These are phyloP conservation scores for Platichthys flesus DNA, from an alignment of 2,113 vertebrate species.

Conservation along the genomic window DNA sequence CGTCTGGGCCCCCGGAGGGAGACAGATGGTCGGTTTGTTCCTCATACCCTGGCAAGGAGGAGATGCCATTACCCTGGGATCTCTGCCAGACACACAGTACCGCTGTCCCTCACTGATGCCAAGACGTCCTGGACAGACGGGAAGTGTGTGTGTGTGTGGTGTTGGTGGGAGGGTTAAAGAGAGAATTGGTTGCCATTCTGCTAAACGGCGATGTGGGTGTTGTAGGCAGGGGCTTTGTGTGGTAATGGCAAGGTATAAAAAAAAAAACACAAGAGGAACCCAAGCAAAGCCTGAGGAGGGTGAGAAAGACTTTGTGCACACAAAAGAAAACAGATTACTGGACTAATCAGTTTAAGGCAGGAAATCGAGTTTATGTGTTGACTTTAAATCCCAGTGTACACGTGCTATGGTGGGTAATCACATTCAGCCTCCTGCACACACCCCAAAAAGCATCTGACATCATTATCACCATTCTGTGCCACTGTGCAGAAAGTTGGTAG, in stretches of 20 bases:
- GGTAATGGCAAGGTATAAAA: background rate
- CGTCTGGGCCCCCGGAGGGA: conserved; percentile 48
- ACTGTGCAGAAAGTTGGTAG: background rate
- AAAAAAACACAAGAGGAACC: conserved; percentile 6
- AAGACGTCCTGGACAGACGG: conserved; percentile 63
- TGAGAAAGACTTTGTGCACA: conserved; percentile 10
- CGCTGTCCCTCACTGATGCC: conserved; percentile 45
- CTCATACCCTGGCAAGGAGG: conserved; percentile 56
- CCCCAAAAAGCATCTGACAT: conserved; percentile 35
- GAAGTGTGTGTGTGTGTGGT: conserved; percentile 21
- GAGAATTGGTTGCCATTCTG: conserved; percentile 32
- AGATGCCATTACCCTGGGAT: conserved; percentile 73
- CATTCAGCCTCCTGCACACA: conserved; percentile 12
- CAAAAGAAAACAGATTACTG: conserved; percentile 33
- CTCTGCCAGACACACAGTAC: conserved; percentile 59
- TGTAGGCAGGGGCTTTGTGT: background rate
- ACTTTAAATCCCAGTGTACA: conserved; percentile 29
- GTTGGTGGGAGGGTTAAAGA: background rate
- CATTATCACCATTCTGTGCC: conserved; percentile 25
- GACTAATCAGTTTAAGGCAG: conserved; percentile 49
- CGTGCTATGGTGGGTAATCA: conserved; percentile 31
- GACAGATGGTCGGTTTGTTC: conserved; percentile 77
- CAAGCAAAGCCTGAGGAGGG: conserved; percentile 37
- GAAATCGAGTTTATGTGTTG: conserved; percentile 56
- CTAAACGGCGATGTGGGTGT: conserved; percentile 40